These are phyloP conservation scores for Halictus quadricinctus DNA, from an alignment of 2,888 invertebrate species.

Conservation along the genomic window DNA sequence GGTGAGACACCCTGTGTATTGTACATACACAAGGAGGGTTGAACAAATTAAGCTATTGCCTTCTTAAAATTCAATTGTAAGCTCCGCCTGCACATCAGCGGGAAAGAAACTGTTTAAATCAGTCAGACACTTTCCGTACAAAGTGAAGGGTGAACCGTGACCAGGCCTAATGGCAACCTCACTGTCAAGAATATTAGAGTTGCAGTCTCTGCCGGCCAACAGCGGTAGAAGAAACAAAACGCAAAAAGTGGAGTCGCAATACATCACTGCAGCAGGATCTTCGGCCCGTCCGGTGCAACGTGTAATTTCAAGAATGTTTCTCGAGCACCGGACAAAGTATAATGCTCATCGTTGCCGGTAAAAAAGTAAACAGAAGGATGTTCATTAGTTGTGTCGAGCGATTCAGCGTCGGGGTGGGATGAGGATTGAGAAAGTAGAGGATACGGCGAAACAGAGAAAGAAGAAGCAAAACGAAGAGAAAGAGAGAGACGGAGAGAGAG, in stretches of 20 bases:
- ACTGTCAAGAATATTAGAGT: background rate
- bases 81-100: background rate
- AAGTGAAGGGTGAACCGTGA: background rate
- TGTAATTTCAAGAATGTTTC: constrained; percentile 25
- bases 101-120: background rate
- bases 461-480: background rate
- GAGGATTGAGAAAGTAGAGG: constrained; percentile 8
- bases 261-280: background rate
- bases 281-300: constrained; percentile 13
- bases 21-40: too few relatives aligned
- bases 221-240: background rate
- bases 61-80: background rate
- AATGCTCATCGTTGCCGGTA: constrained; percentile 9
- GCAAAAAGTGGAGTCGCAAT: background rate
- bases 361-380: constrained; percentile 40
- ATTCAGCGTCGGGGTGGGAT: constrained; percentile 24
- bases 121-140: background rate
- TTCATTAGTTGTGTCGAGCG: constrained; percentile 53
- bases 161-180: background rate
- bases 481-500: background rate
- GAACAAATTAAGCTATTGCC: background rate
- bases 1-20: too few relatives aligned
- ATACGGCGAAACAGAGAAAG: constrained; percentile 3
- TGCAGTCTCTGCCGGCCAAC: background rate
- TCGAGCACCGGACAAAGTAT: background rate